Evolutionary conservation across 2,113 vertebrate genomes (phyloP).

Genomic region (Tachysurus fulvidraco): DNA sequence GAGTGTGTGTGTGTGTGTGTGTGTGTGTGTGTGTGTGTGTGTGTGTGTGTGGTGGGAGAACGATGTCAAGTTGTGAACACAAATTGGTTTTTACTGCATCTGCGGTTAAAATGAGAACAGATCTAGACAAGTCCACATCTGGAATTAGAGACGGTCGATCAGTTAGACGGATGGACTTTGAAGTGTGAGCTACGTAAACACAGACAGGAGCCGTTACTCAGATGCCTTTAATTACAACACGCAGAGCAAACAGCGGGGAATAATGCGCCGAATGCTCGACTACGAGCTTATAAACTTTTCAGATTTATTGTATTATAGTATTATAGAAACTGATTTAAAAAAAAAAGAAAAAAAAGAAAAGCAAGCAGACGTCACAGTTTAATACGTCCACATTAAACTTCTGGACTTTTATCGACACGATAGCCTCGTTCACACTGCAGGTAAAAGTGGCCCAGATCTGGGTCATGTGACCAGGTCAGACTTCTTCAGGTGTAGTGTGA

Average conservation of each 20-base stretch:
- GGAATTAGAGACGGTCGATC: slow-evolving; percentile 41
- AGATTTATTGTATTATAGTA: not conserved
- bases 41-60: not conserved
- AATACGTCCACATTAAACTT: not conserved
- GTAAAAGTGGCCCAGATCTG: too few species aligned
- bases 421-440: too few species aligned
- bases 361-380: not conserved
- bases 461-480: too few species aligned
- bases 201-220: slow-evolving; percentile 47
- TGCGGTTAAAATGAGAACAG: slow-evolving; percentile 10
- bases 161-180: slow-evolving; percentile 32
- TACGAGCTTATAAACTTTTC: not conserved
- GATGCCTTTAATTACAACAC: slow-evolving; percentile 41
- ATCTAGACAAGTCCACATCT: not conserved
- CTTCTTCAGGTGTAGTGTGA: too few species aligned
- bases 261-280: not conserved
- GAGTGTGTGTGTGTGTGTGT: not conserved
- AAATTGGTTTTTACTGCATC: slow-evolving; percentile 35
- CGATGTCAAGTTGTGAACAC: slow-evolving; percentile 19
- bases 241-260: slow-evolving; percentile 27
- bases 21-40: not conserved
- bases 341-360: too few species aligned
- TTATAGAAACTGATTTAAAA: too few species aligned
- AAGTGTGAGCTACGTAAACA: slow-evolving; percentile 21
- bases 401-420: too few species aligned